Evolutionary conservation across 2,797 vertebrate genomes (phyloP), one percentile per base, ranked within the genome.

Genomic region (Oreonectes daqikongensis): DNA sequence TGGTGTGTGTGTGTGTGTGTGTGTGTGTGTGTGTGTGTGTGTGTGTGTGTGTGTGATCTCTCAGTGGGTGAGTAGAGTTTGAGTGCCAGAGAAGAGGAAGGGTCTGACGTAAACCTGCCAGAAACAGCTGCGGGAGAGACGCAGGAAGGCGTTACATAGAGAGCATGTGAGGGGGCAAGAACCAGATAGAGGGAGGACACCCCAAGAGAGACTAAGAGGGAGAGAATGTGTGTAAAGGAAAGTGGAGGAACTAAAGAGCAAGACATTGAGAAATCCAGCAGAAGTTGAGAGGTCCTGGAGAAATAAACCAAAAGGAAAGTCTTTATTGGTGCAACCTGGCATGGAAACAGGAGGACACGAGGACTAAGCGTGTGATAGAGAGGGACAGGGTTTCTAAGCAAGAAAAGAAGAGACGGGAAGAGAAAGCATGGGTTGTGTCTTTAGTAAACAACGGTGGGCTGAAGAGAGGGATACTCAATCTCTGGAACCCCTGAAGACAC

Each of bases 51-150:
- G 65, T 50, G 44, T 52, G 75, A 81, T 80, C 81, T 85, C 79
- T 84, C 82, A 79, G 83, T 82, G 86, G 85, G 83, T 74, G 55
- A 84, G 86, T 67, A 72, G 84, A 81, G 84, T 81, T 76, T 81
- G 81, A 90, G 86, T 86, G 89, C 89, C 90, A 89, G 85, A 84
- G 79, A 85, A 87, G 57, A 87, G 86, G 92, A 90, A 85, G 88
- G 88, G 84, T 86, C 87, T 89, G 90, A 90, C 86, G 89, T 90
- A 89, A 92, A 87, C 84, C 75, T 89, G 85, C 86, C 90, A 83
- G 87, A 91, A 93, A 92, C 92, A 94, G 93, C 92, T 94, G 93
- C 88, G 87, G 72, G 78, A 75, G 53, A 60, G 68, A 63, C 57
- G 65, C 69, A 75, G 77, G 85, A 90, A 88, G 87, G 83, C 79